Base-by-base conservation (phyloP, 2,888 invertebrate species). In the Sympetrum striolatum region DNA sequence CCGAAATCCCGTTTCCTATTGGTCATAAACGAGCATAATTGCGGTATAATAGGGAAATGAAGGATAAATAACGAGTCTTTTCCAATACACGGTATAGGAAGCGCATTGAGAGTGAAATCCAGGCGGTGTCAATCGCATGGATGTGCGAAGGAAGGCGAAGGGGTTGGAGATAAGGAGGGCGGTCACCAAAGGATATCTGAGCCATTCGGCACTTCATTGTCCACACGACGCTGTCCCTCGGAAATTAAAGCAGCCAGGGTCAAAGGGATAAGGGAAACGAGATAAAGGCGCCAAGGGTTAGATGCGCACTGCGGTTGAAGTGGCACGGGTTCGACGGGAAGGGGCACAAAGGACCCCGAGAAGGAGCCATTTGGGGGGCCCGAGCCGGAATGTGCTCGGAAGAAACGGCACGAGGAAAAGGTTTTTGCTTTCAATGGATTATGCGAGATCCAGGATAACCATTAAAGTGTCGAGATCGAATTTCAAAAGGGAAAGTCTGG, bases 181-280 rank as follows among this genome's bases (percentile, higher is more conserved):
- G 64, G 37, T 86, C 37, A 86, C 86, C 60, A 86, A 86, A 81
- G 37, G 86, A 22, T 60, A 86, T 60, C 58, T 86, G 86, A 86
- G 58, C 86, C 37, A 86, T 64, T 60, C 86, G 64, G 60, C 86
- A 64, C 58, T 86, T 60, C 58, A 37, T n/a, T 86, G 86, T 86
- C 86, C 86, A 60, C 86, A 86, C n/a, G 58, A 60, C 15, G 86
- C n/a, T 12, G 39, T 31, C 82, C 58, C 60, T 58, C 60, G 86
- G 86, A 86, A 86, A 86, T 86, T 60, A 86, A 86, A 86, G 86
- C 86, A 60, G 86, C 37, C 18, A 39, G 37, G 37, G 53, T 53
- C 31, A 31, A 31, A 31, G 60, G 60, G 37, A 60, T n/a, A 14
- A 31, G 60, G 60, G 37, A 60, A 44, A 14, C 73, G 37, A 35